A percentile compares a stretch with the other conserved stretches of the same genome.
Conservation (phyloP, 2,888 invertebrate genomes). For the Eupithecia tripunctaria region DNA sequence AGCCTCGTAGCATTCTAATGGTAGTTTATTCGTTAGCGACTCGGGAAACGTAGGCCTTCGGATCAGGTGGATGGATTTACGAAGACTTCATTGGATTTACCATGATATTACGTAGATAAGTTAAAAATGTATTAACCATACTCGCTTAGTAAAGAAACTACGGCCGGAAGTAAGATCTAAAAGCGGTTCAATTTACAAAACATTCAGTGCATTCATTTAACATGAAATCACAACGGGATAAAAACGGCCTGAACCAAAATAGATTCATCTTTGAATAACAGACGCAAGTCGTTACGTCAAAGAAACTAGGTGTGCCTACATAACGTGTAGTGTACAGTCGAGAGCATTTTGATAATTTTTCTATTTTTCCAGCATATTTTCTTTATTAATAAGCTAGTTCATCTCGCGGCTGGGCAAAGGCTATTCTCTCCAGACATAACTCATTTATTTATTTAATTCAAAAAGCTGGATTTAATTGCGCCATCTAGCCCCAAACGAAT, state of each 20-base stretch:
- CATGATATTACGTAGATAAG: too few relatives aligned
- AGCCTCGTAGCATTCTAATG: too few relatives aligned
- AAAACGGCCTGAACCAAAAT: slow-evolving; percentile 19
- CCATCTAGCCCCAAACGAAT: too few relatives aligned
- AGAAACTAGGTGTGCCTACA: neutral
- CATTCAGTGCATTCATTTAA: slow-evolving; percentile 13
- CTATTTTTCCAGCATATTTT: too few relatives aligned
- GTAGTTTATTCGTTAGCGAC: too few relatives aligned
- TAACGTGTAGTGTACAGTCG: slow-evolving; percentile 1
- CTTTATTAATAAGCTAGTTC: too few relatives aligned
- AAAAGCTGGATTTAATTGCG: neutral
- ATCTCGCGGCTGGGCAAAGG: too few relatives aligned
- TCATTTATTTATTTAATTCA: too few relatives aligned
- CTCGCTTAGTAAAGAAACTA: neutral
- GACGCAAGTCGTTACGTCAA: slow-evolving; percentile 19
- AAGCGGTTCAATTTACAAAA: neutral
- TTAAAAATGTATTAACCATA: neutral
- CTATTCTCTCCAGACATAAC: too few relatives aligned
- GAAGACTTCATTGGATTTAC: too few relatives aligned
- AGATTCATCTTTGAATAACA: slow-evolving; percentile 26
- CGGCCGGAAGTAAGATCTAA: neutral
- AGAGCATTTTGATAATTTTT: neutral
- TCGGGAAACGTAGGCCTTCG: too few relatives aligned
- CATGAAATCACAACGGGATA: slow-evolving; percentile 2
- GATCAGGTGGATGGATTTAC: too few relatives aligned